Evolutionary conservation across 2,113 vertebrate species (phyloP).

Genomic region (Gadus chalcogrammus): DNA sequence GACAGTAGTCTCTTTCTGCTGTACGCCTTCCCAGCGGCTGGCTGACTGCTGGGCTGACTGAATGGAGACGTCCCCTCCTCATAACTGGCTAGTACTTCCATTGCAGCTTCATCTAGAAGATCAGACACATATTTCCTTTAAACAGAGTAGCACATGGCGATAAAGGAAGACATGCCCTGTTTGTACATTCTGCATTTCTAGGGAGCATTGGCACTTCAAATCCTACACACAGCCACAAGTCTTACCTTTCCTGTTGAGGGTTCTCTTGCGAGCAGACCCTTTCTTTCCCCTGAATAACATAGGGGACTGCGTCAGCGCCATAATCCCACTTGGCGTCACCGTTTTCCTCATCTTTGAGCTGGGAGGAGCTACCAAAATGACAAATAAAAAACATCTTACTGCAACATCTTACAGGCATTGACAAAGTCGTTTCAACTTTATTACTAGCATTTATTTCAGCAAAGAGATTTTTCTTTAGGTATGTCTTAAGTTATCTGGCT

Average conservation of each 20-base stretch:
- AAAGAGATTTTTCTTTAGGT: too few species aligned
- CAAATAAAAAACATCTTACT: not conserved
- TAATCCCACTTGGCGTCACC: slow-evolving; percentile 81
- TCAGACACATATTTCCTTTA: not conserved
- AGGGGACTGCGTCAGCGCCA: slow-evolving; percentile 88
- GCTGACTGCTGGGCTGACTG: slow-evolving; percentile 45
- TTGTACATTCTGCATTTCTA: too few species aligned
- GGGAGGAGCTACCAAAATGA: slow-evolving; percentile 67
- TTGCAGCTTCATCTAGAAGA: slow-evolving; percentile 44
- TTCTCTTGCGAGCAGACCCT: slow-evolving; percentile 32
- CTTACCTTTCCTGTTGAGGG: slow-evolving; percentile 28
- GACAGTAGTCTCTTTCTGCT: slow-evolving; percentile 85
- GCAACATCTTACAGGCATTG: not conserved
- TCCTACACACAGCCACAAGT: too few species aligned
- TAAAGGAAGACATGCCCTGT: too few species aligned
- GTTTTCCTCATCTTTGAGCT: slow-evolving; percentile 55
- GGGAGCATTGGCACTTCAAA: too few species aligned
- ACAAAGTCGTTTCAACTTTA: not conserved
- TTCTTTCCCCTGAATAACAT: slow-evolving; percentile 79
- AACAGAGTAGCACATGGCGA: not conserved
- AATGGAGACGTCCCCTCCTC: slow-evolving; percentile 73
- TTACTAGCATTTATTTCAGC: too few species aligned
- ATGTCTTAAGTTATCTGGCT: slow-evolving; percentile 35
- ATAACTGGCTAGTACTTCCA: slow-evolving; percentile 16
- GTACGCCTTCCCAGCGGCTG: slow-evolving; percentile 66